Evolutionary conservation across 37 sponge, comb jelly and placozoan species (phyloP), one percentile per base, ranked within the genome.

Genomic region (Haliclona indistincta): DNA sequence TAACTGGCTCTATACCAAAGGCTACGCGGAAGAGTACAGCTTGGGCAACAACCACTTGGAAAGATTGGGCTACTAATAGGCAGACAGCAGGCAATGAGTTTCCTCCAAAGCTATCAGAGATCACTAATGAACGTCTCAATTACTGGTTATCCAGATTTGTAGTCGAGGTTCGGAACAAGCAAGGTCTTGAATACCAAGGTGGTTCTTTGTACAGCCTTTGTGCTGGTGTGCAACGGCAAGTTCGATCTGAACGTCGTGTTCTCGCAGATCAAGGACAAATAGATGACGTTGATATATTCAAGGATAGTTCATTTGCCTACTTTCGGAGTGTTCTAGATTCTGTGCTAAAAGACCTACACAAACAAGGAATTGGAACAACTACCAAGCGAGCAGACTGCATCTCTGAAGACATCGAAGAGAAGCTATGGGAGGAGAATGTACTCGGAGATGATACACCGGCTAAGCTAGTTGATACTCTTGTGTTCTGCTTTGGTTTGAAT

Each of bases 381-480:
- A 45, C 23, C 39, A 78, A 67, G 58, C 66, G 67, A 40, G 67
- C 36, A 53, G 66, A 36, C 34, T 67, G 32, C 36, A 64, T 19
- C 54, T 13, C 43, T 43, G 3, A 6, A n/a, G 60, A 58, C 6
- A 7, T 58, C 6, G 60, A 58, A 58, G 60, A 58, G 13, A 20
- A 20, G 11, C n/a, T 58, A 20, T 58, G 60, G 60, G 7, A 8
- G 11, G 60, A 58, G n/a, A 26, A 26, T n/a, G 28, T 58, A 25
- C n/a, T 58, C 11, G 60, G 28, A 25, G 25, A 20, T 58, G 60
- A 58, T 26, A 58, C 13, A 25, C 28, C 60, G n/a, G 6, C 11
- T 20, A 58, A 58, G 28, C n/a, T 58, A 6, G 6, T 58, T 20
- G 60, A 58, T n/a, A 58, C 60, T 58, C 28, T 58, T 25, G 60